These are phyloP conservation scores for Apamea epomidion DNA, from an alignment of 2,888 invertebrate genomes.

Conservation along the genomic window DNA sequence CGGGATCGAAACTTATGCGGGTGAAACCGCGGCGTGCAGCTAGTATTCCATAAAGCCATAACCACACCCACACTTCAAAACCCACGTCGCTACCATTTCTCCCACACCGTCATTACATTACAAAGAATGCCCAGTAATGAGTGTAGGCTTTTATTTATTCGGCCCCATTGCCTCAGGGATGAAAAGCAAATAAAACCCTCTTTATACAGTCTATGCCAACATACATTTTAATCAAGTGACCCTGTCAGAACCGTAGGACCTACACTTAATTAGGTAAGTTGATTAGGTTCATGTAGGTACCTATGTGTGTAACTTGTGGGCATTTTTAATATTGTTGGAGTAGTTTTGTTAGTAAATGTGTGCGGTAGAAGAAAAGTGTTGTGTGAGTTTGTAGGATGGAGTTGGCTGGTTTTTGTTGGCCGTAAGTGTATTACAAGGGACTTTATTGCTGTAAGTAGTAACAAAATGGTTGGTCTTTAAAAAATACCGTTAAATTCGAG, in stretches of 20 bases:
- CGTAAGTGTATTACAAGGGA: not conserved
- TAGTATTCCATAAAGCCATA: not conserved
- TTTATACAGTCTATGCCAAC: slow-evolving; percentile 78
- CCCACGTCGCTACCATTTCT: slow-evolving; percentile 52
- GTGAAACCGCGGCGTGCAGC: no score
- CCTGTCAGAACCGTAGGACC: slow-evolving; percentile 52
- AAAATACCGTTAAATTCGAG: not conserved
- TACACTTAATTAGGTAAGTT: slow-evolving; percentile 76
- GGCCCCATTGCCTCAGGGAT: slow-evolving; percentile 76
- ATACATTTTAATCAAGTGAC: slow-evolving; percentile 82
- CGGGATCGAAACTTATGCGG: no score
- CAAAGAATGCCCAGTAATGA: slow-evolving; percentile 66
- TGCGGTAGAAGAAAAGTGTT: slow-evolving; percentile 35
- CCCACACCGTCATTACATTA: slow-evolving; percentile 53
- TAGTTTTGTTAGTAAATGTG: slow-evolving; percentile 42
- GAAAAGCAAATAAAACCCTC: slow-evolving; percentile 78
- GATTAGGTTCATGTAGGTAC: slow-evolving; percentile 59
- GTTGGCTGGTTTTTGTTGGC: slow-evolving; percentile 5
- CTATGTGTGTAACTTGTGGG: slow-evolving; percentile 22
- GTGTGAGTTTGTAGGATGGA: not conserved
- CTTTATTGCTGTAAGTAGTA: not conserved
- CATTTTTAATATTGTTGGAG: slow-evolving; percentile 46
- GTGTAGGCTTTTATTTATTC: slow-evolving; percentile 73
- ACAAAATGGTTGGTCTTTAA: not conserved
- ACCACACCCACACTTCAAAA: slow-evolving; percentile 16